These are phyloP conservation scores for Hirundo rustica DNA, from an alignment of 2,797 vertebrate species.

Conservation along the genomic window DNA sequence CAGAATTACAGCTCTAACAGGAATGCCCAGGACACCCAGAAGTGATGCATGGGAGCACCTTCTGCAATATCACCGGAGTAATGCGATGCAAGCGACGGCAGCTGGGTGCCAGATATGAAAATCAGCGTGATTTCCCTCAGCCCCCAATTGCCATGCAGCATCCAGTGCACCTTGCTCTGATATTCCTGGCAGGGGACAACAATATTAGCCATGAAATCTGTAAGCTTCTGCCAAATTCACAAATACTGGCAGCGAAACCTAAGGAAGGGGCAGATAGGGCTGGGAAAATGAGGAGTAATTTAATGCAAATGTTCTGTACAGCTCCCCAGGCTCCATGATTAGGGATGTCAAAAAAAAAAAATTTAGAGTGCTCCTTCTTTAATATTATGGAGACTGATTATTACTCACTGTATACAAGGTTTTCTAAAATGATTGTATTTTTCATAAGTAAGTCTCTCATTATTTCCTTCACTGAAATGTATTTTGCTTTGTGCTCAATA, in stretches of 20 bases:
- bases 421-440: slow-evolving; percentile 60
- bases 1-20: not conserved
- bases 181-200: slow-evolving; percentile 73
- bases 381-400: slow-evolving; percentile 75
- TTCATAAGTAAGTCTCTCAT: slow-evolving; percentile 41
- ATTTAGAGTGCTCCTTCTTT: slow-evolving; percentile 76
- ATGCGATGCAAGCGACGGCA: slow-evolving; percentile 57
- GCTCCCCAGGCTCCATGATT: slow-evolving; percentile 75
- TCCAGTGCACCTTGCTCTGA: slow-evolving; percentile 50
- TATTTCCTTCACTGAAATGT: slow-evolving; percentile 57
- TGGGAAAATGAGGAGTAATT: slow-evolving; percentile 76
- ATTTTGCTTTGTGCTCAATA: slow-evolving; percentile 39
- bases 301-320: slow-evolving; percentile 78
- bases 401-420: slow-evolving; percentile 59
- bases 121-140: not conserved
- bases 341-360: slow-evolving; percentile 73
- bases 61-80: not conserved
- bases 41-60: not conserved
- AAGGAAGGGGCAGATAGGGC: slow-evolving; percentile 68
- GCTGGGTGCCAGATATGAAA: slow-evolving; percentile 29
- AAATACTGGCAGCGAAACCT: slow-evolving; percentile 68
- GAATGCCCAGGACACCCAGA: not conserved
- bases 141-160: slow-evolving; percentile 54
- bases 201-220: slow-evolving; percentile 70
- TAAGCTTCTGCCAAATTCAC: slow-evolving; percentile 73